Evolutionary conservation across 2,888 invertebrate species (phyloP).

Genomic region (Griposia aprilina): DNA sequence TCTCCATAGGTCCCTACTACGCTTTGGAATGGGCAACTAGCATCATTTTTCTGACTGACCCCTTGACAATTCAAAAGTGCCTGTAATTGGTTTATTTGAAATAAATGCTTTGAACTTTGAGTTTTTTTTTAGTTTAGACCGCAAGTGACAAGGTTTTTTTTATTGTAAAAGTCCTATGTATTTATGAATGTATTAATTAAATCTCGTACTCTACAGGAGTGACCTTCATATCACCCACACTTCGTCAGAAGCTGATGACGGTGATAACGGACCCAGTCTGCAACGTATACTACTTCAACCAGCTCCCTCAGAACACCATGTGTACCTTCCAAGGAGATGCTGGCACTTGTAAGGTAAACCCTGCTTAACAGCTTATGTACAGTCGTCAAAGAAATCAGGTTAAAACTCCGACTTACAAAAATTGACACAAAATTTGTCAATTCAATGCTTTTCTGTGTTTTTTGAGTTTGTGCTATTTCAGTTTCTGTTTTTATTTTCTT

Average conservation of each 20-base stretch:
- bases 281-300: slow-evolving; percentile 76
- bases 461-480: neutral
- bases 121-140: too few relatives aligned
- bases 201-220: slow-evolving; percentile 75
- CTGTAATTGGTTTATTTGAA: too few relatives aligned
- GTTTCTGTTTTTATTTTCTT: neutral
- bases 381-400: neutral
- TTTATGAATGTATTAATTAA: neutral
- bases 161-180: neutral
- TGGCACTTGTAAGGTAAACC: slow-evolving; percentile 85
- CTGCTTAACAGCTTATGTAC: neutral
- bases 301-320: slow-evolving; percentile 77
- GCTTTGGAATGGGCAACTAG: too few relatives aligned
- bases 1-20: too few relatives aligned
- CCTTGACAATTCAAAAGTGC: too few relatives aligned
- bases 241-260: slow-evolving; percentile 83
- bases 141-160: too few relatives aligned
- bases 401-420: neutral
- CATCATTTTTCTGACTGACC: too few relatives aligned
- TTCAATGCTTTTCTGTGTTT: neutral
- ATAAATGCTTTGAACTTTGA: too few relatives aligned
- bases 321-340: slow-evolving; percentile 77
- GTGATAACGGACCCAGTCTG: slow-evolving; percentile 84
- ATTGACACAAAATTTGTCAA: neutral
- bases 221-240: slow-evolving; percentile 85